Base-by-base conservation (phyloP, 1,140 invertebrate genomes). In the Protaetia brevitarsis region DNA sequence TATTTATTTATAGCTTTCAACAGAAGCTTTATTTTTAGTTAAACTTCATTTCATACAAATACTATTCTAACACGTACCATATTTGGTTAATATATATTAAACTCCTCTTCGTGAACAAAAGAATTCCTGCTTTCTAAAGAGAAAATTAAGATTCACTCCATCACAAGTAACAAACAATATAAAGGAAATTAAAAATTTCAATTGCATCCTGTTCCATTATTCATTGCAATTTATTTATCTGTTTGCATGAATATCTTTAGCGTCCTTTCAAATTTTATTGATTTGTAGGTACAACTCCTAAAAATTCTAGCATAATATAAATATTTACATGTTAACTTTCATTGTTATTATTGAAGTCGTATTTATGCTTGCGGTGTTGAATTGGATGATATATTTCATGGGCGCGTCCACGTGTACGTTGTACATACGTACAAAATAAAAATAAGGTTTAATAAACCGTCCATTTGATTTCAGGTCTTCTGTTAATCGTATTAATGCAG, bases 161-260 rank as follows among this genome's bases (percentile, higher is more conserved):
- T 19, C 41, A 51, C 16, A 19, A 51, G 16, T n/a, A n/a, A 10
- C 8, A 10, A 3, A 23, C 41, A 51, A 51, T 19, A 51, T 51
- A 36, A 36, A n/a, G n/a, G n/a, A n/a, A n/a, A 36, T 36, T 10
- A 13, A 51, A 51, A 21, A 51, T 51, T 13, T 51, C 16, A 19
- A 19, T 23, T 51, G 16, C 8, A 51, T 19, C 16, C n/a, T 51
- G 41, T 51, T 51, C 8, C 41, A 51, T 51, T 51, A 51, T 51
- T 51, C 16, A 51, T 51, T 13, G 10, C 10, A 10, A 8, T n/a
- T 10, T 13, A 36, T 13, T 36, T 36, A 36, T 51, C 5, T 2
- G 19, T n/a, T 51, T 51, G n/a, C n/a, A n/a, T n/a, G n/a, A n/a
- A n/a, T n/a, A 23, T 51, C 26, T 51, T 51, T 51, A 51, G 26